Base-by-base conservation (phyloP, 2,888 invertebrate genomes). In the Fragum fragum region DNA sequence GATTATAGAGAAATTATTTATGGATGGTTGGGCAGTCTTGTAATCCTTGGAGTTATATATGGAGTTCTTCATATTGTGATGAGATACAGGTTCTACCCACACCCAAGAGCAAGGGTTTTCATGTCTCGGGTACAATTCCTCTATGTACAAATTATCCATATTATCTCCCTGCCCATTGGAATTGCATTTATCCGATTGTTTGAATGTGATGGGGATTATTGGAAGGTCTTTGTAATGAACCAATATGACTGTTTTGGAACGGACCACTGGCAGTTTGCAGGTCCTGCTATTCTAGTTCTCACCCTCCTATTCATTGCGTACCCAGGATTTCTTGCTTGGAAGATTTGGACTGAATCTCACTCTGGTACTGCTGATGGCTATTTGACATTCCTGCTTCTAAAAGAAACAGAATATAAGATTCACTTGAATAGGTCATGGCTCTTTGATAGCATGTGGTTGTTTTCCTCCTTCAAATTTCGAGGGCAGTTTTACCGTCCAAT, bases 351-450 rank as follows among this genome's bases (percentile, higher is more conserved):
- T 11, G 90, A 92, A 63, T 83, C 90, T 55, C 80, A 92, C 75
- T 87, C 88, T 7, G 85, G 90, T 28, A 88, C 89, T n/a, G 29
- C 84, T 1, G 82, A 90, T 29, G 89, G 91, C 52, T 93, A 94
- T 68, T 92, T 93, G 59, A 88, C 89, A 7, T 92, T 90, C 79
- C 79, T 94, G n/a, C 89, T 92, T 59, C 81, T 93, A 75, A 93
- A 93, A 75, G 93, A 93, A 85, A 89, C 89, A 18, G 93, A 93
- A 72, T 93, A 93, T 76, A 90, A 92, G 76, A 88, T 92, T 28
- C 93, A 93, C 28, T 81, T 93, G 53, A 92, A 93, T 73, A 83
- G 90, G 70, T 74, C 89, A n/a, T 93, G 92, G 91, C 81, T 91
- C 18, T 86, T 90, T 36, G 88, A 87, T 39, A 87, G 90, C 59